A percentile compares a stretch with the other conserved stretches of the same genome.
Conservation (phyloP, 2,113 vertebrate species). For the Mesocricetus auratus region DNA sequence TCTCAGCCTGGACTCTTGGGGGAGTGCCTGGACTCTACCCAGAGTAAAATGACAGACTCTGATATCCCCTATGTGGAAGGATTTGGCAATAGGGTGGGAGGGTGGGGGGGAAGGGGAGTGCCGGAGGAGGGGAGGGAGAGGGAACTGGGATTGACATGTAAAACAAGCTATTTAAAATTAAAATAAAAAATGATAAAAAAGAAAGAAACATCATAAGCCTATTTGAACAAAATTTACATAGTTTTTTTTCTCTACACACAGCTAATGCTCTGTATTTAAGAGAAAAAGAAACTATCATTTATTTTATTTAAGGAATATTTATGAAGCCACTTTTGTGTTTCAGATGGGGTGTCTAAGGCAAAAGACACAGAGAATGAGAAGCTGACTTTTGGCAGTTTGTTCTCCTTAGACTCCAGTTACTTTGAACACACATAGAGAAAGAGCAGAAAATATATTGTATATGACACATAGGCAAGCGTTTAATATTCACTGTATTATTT, state of each 20-base stretch:
- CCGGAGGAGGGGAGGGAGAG: too few species aligned
- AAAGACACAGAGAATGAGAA: not conserved
- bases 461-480: not conserved
- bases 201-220: not conserved
- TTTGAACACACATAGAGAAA: not conserved
- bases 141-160: too few species aligned
- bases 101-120: too few species aligned
- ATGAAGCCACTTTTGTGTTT: not conserved
- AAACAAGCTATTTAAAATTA: too few species aligned
- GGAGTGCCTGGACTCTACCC: too few species aligned
- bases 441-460: not conserved
- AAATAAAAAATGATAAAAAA: too few species aligned
- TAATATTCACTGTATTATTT: not conserved
- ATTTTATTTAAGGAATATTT: slow-evolving; percentile 19
- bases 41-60: too few species aligned
- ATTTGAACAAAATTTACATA: not conserved
- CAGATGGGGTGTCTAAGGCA: not conserved
- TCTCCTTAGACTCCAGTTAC: not conserved
- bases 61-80: too few species aligned
- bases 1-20: too few species aligned
- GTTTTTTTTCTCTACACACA: slow-evolving; percentile 29
- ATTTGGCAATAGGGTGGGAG: too few species aligned
- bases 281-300: not conserved
- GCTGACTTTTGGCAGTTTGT: not conserved
- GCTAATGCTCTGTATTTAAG: not conserved